These are phyloP conservation scores for Charadrius vociferus DNA, from an alignment of 2,113 vertebrate genomes.

Conservation along the genomic window DNA sequence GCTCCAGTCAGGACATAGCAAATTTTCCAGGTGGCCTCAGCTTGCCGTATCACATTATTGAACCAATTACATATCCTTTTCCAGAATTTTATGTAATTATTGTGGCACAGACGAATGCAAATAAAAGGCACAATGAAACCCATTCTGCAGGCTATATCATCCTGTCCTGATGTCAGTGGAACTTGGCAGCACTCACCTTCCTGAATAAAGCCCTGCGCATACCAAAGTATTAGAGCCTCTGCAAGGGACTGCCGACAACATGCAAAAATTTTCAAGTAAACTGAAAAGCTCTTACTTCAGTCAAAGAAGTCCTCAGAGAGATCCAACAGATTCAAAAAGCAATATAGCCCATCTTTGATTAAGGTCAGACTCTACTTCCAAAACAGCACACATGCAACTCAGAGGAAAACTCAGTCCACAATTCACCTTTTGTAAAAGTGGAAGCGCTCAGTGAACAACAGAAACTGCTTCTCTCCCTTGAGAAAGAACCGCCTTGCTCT, in stretches of 20 bases:
- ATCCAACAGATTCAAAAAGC: not conserved
- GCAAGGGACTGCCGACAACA: not conserved
- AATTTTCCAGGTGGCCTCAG: not conserved
- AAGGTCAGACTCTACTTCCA: not conserved
- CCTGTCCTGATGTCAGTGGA: not conserved
- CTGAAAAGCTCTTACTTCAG: not conserved
- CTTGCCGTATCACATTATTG: not conserved
- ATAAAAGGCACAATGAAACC: not conserved
- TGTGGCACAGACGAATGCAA: not conserved
- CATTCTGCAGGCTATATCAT: not conserved
- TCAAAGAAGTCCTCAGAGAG: not conserved
- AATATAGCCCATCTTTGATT: not conserved
- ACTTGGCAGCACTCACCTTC: not conserved
- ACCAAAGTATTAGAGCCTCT: not conserved
- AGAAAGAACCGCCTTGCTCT: slow-evolving; percentile 88
- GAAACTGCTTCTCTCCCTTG: slow-evolving; percentile 88
- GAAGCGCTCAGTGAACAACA: slow-evolving; percentile 95
- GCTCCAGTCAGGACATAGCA: not conserved
- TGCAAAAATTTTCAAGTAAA: not conserved
- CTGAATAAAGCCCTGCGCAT: not conserved
- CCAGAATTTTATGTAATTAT: not conserved
- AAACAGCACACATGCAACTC: not conserved
- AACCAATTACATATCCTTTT: not conserved
- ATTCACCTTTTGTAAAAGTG: slow-evolving; percentile 96
- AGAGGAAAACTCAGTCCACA: not conserved